These are phyloP conservation scores for Meriones psammophilus DNA, from an alignment of 2,797 vertebrate genomes.

Conservation along the genomic window DNA sequence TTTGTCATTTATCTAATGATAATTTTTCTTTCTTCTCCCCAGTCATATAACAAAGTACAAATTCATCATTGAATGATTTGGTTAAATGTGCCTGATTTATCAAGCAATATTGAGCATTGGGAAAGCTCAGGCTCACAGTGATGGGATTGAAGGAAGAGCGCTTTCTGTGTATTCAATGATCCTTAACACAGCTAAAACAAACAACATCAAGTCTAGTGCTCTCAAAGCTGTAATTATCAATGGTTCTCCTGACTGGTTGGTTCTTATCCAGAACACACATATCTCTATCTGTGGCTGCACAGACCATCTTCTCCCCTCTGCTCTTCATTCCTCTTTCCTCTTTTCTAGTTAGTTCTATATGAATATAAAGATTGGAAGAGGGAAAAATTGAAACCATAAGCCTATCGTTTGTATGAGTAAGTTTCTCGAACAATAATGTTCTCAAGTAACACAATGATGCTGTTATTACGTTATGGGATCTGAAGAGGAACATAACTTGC, in stretches of 20 bases:
- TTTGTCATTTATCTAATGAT: constrained; percentile 27
- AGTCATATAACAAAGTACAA: constrained; percentile 6
- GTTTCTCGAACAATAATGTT: constrained; percentile 62
- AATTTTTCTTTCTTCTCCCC: constrained; percentile 1
- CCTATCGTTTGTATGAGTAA: constrained; percentile 32
- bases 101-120: constrained; percentile 16
- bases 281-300: constrained; percentile 3
- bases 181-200: constrained; percentile 56
- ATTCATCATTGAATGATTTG: constrained; percentile 35
- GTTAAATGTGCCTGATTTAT: constrained; percentile 10
- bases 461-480: background rate
- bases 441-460: background rate
- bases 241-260: constrained; percentile 44
- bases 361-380: constrained; percentile 35
- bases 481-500: constrained; percentile 12
- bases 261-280: background rate
- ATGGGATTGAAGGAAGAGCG: background rate
- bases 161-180: constrained; percentile 39
- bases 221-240: constrained; percentile 59
- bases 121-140: background rate
- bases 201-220: constrained; percentile 24
- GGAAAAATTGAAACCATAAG: background rate
- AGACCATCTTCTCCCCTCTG: background rate
- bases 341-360: constrained; percentile 31
- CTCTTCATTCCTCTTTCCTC: background rate